A percentile compares a stretch with the other conserved stretches of the same genome.
Evolutionary conservation across 1,140 invertebrate species (phyloP).

Genomic region (Halesus radiatus): DNA sequence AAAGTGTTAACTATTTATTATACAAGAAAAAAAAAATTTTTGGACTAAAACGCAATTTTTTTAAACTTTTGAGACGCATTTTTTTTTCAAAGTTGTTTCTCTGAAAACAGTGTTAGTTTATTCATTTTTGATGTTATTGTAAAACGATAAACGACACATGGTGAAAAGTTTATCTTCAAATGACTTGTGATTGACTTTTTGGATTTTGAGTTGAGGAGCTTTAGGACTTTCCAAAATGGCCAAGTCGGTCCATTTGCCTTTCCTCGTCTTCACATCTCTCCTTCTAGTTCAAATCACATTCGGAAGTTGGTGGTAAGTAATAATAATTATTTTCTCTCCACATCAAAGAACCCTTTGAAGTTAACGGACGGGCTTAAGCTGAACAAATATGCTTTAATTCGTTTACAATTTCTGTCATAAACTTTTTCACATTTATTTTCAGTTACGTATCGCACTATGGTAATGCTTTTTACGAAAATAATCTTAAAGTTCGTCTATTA

Average conservation of each 20-base stretch:
- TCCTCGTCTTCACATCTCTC: background rate
- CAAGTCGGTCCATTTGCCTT: background rate
- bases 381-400: too few relatives aligned
- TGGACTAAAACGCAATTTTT: background rate
- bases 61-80: background rate
- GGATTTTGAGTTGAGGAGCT: background rate
- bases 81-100: background rate
- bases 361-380: background rate
- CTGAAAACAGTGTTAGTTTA: too few relatives aligned
- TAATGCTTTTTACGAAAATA: too few relatives aligned
- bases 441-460: too few relatives aligned
- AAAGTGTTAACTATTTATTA: background rate
- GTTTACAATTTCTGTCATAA: too few relatives aligned
- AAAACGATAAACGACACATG: background rate
- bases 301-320: slow-evolving; percentile 42
- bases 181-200: background rate
- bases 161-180: slow-evolving; percentile 2
- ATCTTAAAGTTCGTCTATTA: too few relatives aligned
- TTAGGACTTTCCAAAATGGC: slow-evolving; percentile 29
- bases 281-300: slow-evolving; percentile 34
- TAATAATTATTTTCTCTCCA: slow-evolving; percentile 2
- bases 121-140: too few relatives aligned
- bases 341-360: slow-evolving; percentile 3
- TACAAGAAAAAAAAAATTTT: background rate
- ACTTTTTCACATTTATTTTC: too few relatives aligned